These are phyloP conservation scores for Helogale parvula DNA, from an alignment of 2,113 vertebrate species.

Conservation along the genomic window DNA sequence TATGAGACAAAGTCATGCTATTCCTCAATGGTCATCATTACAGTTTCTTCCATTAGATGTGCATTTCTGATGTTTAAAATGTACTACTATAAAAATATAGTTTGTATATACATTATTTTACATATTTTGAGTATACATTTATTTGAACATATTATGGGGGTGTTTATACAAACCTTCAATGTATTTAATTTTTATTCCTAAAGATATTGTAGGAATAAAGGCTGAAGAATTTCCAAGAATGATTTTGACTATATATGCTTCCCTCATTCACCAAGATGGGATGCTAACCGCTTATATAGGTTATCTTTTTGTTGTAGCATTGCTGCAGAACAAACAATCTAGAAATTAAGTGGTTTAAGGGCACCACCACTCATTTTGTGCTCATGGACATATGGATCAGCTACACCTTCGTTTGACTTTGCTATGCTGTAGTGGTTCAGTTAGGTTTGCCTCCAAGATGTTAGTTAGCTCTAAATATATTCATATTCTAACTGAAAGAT, in stretches of 20 bases:
- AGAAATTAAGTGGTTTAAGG: not conserved
- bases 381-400: not conserved
- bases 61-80: not conserved
- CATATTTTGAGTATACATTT: not conserved
- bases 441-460: not conserved
- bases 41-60: not conserved
- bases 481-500: not conserved
- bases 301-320: not conserved
- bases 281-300: not conserved
- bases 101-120: not conserved
- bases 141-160: not conserved
- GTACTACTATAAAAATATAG: not conserved
- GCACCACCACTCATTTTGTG: not conserved
- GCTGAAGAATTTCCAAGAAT: not conserved
- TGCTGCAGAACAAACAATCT: not conserved
- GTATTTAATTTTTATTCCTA: not conserved
- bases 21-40: not conserved
- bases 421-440: not conserved
- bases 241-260: not conserved
- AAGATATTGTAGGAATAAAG: not conserved
- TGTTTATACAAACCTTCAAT: not conserved
- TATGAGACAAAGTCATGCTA: not conserved
- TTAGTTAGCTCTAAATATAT: not conserved
- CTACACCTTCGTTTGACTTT: not conserved
- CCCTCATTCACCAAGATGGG: not conserved